Conservation (phyloP, 2,888 invertebrate genomes). For the Steinernema scapterisci region DNA sequence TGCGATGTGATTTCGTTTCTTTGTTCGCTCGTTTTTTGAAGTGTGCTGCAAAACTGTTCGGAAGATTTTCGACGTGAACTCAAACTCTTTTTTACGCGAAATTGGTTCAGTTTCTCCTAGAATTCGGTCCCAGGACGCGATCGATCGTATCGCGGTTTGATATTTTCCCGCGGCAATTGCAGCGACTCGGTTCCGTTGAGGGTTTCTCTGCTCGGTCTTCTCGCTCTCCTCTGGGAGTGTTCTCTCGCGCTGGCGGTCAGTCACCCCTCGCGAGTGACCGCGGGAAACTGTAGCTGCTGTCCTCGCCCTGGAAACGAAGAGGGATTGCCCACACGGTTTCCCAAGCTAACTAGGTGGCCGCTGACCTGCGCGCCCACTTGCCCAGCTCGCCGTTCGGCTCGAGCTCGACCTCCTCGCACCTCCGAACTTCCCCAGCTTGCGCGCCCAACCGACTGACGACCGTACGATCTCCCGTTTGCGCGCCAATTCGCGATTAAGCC, state of each 20-base stretch:
- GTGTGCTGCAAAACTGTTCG: too few species aligned
- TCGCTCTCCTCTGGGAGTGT: neutral
- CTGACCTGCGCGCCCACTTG: neutral
- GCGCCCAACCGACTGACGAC: neutral
- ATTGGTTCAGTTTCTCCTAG: neutral
- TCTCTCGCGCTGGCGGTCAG: conserved; percentile 10
- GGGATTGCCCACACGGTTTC: neutral
- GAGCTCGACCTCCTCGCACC: neutral
- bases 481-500: conserved; percentile 16
- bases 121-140: conserved; percentile 4
- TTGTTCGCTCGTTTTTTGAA: too few species aligned
- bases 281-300: neutral
- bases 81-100: neutral
- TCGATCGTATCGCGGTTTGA: neutral
- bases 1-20: neutral
- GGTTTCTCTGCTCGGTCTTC: neutral
- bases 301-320: neutral
- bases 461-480: neutral
- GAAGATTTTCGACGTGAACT: too few species aligned
- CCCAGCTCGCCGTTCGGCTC: neutral
- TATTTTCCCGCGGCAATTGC: conserved; percentile 25
- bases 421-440: conserved; percentile 21
- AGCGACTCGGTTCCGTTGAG: neutral
- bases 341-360: neutral
- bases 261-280: neutral